Evolutionary conservation across 2,797 vertebrate genomes (phyloP), one percentile per base, ranked within the genome.

Genomic region (Sitta carolinensis): DNA sequence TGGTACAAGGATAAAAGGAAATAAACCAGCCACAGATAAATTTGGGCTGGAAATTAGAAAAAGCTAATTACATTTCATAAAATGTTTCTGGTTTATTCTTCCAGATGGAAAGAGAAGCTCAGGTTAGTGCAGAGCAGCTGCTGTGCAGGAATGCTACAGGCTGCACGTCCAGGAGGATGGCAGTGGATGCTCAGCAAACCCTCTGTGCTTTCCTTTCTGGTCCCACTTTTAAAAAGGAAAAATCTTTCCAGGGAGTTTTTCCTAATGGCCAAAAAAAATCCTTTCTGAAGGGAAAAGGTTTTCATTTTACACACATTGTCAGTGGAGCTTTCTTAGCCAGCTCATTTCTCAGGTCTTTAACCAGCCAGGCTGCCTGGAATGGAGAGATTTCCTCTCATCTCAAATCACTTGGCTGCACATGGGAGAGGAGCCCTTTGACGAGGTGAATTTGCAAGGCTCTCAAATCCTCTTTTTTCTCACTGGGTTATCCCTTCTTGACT

Each of bases 261-360:
- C 68, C 70, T 73, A 90, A 84, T 12, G 67, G 47, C 30, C 30
- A 75, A 87, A 91, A 84, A 63, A 73, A 91, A 64, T 64, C 59
- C 55, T 62, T 91, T 94, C 85, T 69, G 43, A 78, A 79, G 66
- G 79, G 43, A 75, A 73, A 52, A 76, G 58, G 48, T 89, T 94
- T 84, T 87, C 34, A 79, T 94, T 97, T 96, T 73, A 54, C 85
- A 82, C 55, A 43, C n/a, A 61, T 59, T 94, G 94, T 79, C 69
- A 84, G 59, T 25, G 42, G 74, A 91, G 73, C 89, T 55, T 79
- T 81, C 91, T 96, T 81, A 95, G 76, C 45, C 73, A 94, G 74
- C 85, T 96, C 77, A 94, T 96, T 96, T 95, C 83, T 67, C 80
- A 86, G 85, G 82, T 69, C 91, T 87, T 83, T 80, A 94, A 92